Base-by-base conservation (phyloP, 2,888 invertebrate species). In the Drosophila hamatofila region DNA sequence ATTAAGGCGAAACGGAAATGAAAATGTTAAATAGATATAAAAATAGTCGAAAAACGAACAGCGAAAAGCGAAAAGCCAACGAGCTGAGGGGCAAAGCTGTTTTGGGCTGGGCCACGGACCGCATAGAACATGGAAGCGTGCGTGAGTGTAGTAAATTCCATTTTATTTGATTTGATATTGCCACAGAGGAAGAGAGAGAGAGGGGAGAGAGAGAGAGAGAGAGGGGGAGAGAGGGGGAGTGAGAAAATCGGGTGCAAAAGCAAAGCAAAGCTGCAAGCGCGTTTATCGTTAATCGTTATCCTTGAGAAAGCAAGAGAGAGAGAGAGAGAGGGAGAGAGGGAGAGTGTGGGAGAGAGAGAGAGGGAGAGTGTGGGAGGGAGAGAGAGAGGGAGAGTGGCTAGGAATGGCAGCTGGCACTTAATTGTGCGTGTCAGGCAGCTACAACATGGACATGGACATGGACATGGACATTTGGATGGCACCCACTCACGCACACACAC, bases 1-100 rank as follows among this genome's bases (percentile, higher is more conserved):
- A 88, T 88, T 88, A 88, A 87, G 84, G 89, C 83, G 89, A 85
- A 83, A 88, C 83, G 88, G 83, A 88, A 83, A 85, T 88, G 73
- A 83, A 80, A 88, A 88, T 88, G 83, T 75, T 79, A 78, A 84
- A 78, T 69, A 76, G 65, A 78, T 78, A 81, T 79, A 81, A 70
- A 81, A 80, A 82, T 77, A 77, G 77, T 68, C 66, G 78, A 74
- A 78, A 75, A 63, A 65, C 64, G 41, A 65, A 76, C 71, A 72
- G 70, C 42, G 54, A 27, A 71, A 71, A 56, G 30, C 18, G 48
- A 44, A 71, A 71, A 56, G 30, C 18, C 42, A 44, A 21, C 42
- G 41, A 42, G 39, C 30, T 12, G 56, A 16, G 39, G 39, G 14
- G 54, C 18, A 18, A 27, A 18, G 54, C 37, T 27, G n/a, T 21